phyloP scores from a whole-genome alignment of 1,140 invertebrate genomes.

The Aphis craccivora region DNA sequence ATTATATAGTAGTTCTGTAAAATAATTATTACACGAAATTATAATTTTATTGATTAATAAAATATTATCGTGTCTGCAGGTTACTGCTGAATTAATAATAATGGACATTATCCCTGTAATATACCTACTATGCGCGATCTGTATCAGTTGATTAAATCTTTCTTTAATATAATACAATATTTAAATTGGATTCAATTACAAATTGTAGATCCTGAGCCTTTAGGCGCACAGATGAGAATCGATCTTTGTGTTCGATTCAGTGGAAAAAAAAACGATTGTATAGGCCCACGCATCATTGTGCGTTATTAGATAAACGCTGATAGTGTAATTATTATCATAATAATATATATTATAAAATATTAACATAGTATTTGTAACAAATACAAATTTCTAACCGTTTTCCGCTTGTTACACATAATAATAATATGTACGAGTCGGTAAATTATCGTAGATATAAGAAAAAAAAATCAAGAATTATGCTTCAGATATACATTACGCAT shows the following conservation, averaged over 20 bases:
- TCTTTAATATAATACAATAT: background rate
- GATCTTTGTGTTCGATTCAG: background rate
- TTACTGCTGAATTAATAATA: constrained; percentile 29
- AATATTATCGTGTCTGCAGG: background rate
- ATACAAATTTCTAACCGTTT: background rate
- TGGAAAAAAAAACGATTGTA: constrained; percentile 27
- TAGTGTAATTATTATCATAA: constrained; percentile 17
- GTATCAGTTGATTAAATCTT: constrained; percentile 44
- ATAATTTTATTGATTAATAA: constrained; percentile 29
- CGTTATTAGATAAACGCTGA: constrained; percentile 4
- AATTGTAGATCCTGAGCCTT: background rate
- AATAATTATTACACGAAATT: constrained; percentile 9
- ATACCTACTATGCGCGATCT: background rate
- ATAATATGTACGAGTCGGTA: background rate
- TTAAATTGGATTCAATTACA: constrained; percentile 51
- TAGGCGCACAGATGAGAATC: background rate
- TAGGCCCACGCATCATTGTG: constrained; percentile 31
- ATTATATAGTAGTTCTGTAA: background rate
- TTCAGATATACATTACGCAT: background rate
- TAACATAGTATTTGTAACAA: constrained; percentile 4
- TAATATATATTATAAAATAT: background rate
- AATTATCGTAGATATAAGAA: background rate
- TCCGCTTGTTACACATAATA: background rate
- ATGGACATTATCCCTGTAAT: background rate
- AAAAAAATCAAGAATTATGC: background rate